Base-by-base conservation (phyloP, 1,140 invertebrate genomes). In the Schmidtea mediterranea region DNA sequence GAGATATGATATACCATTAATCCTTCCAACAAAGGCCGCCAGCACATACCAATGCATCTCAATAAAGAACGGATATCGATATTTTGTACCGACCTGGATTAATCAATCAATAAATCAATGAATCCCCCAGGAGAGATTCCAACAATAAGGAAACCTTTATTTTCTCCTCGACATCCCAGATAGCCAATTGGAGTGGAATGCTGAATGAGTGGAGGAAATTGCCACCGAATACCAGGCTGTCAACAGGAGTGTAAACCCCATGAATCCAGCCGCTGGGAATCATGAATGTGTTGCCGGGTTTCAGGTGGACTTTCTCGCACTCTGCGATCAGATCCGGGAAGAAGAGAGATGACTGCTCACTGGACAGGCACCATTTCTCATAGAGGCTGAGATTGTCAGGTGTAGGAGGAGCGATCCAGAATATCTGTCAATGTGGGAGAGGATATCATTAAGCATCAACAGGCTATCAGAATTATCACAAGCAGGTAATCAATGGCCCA, bases 41-140 rank as follows among this genome's bases (percentile, higher is more conserved):
- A 94, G 66, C 1, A 92, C 84, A 65, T 95, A 95, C 87, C 87
- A 95, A 21, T 89, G 67, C 76, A 94, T 89, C 70, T 94, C 87
- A 5, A 80, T 84, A 63, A 87, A 94, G 66, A 89, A 94, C 13
- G 87, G 87, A 65, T 92, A 95, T 0, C 86, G 74, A 66, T 90
- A 94, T 69, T 92, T 32, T 32, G 3, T 10, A 10, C 10, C 10
- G 3, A 32, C 26, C 26, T 32, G 3, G 26, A 32, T n/a, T n/a
- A n/a, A n/a, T n/a, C n/a, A n/a, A n/a, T n/a, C n/a, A n/a, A n/a
- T n/a, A n/a, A n/a, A n/a, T n/a, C n/a, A n/a, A n/a, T n/a, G n/a
- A n/a, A n/a, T n/a, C n/a, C n/a, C n/a, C n/a, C n/a, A n/a, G n/a
- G n/a, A n/a, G n/a, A n/a, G n/a, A n/a, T n/a, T n/a, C n/a, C n/a